Percentiles rank a stretch among this genome's conserved stretches.
Conservation (phyloP, 2,113 vertebrate genomes). For the Hypomesus transpacificus region DNA sequence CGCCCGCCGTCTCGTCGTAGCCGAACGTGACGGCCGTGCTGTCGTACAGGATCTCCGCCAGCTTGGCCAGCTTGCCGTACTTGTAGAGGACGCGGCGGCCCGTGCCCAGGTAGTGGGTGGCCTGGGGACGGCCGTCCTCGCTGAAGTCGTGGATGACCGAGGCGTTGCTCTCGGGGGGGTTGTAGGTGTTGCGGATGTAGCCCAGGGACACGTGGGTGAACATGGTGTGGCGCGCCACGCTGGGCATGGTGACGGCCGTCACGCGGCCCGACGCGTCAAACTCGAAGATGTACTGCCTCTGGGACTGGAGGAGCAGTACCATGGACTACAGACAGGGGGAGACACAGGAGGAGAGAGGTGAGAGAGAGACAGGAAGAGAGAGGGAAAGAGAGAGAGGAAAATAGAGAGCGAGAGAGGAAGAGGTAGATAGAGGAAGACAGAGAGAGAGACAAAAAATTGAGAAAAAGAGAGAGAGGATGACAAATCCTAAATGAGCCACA, state of each 20-base stretch:
- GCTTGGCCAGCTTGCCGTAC: conserved; percentile 94
- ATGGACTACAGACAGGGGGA: conserved; percentile 77
- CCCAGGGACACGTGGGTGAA: conserved; percentile 93
- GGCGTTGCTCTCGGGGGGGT: conserved; percentile 94
- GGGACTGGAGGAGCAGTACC: conserved; percentile 96
- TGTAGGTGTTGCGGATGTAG: conserved; percentile 96
- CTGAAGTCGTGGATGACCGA: conserved; percentile 95
- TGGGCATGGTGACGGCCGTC: conserved; percentile 96
- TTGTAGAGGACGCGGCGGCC: conserved; percentile 96
- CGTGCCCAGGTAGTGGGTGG: conserved; percentile 86
- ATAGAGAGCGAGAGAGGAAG: conserved; percentile 1
- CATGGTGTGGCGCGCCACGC: conserved; percentile 96
- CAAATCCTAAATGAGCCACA: background rate
- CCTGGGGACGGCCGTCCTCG: conserved; percentile 89
- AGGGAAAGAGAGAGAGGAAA: conserved; percentile 10
- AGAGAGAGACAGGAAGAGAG: conserved; percentile 26
- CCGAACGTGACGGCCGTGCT: conserved; percentile 93
- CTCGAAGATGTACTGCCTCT: conserved; percentile 96
- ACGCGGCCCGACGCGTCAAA: conserved; percentile 89
- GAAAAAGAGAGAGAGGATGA: background rate
- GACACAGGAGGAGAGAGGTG: conserved; percentile 3
- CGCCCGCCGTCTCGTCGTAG: conserved; percentile 92
- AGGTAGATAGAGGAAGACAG: background rate
- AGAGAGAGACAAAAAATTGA: background rate
- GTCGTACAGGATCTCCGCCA: conserved; percentile 93